Percentiles rank a stretch among this genome's conserved stretches.
Evolutionary conservation across 1,140 invertebrate species (phyloP).

Genomic region (Riptortus pedestris): DNA sequence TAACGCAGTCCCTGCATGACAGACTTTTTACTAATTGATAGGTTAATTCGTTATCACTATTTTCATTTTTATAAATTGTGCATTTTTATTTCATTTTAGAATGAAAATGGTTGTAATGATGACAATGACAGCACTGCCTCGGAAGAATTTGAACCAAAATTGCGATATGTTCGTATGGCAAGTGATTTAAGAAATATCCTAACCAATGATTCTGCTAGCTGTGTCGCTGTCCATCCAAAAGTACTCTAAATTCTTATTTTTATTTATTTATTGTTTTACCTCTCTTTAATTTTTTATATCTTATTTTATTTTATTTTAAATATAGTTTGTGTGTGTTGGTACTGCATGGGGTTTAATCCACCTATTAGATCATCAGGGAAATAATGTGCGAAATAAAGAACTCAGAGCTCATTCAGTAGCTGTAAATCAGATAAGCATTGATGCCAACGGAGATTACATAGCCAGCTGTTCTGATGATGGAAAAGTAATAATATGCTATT

Average conservation of each 20-base stretch:
- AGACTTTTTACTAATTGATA: too few species aligned
- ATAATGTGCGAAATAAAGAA: constrained; percentile 57
- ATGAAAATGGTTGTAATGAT: constrained; percentile 17
- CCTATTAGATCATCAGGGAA: constrained; percentile 85
- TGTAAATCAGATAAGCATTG: constrained; percentile 90
- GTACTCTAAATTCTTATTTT: too few species aligned
- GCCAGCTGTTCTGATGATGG: constrained; percentile 94
- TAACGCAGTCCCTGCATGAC: too few species aligned
- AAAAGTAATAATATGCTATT: constrained; percentile 47
- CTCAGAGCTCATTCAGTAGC: constrained; percentile 71
- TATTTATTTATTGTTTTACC: too few species aligned
- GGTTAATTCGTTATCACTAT: too few species aligned
- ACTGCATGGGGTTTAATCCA: constrained; percentile 83
- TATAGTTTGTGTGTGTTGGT: constrained; percentile 79
- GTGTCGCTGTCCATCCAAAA: constrained; percentile 84
- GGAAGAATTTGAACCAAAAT: constrained; percentile 75
- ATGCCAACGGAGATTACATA: constrained; percentile 79
- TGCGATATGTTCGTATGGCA: constrained; percentile 79
- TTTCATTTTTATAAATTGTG: too few species aligned
- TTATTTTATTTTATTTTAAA: constrained; percentile 6
- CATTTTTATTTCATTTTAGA: background rate
- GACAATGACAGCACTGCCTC: constrained; percentile 32
- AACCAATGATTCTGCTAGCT: constrained; percentile 78
- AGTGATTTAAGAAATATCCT: constrained; percentile 82
- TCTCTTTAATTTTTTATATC: background rate